Evolutionary conservation across 2,888 invertebrate genomes (phyloP), one percentile per base, ranked within the genome.

Genomic region (Allophyes oxyacanthae): DNA sequence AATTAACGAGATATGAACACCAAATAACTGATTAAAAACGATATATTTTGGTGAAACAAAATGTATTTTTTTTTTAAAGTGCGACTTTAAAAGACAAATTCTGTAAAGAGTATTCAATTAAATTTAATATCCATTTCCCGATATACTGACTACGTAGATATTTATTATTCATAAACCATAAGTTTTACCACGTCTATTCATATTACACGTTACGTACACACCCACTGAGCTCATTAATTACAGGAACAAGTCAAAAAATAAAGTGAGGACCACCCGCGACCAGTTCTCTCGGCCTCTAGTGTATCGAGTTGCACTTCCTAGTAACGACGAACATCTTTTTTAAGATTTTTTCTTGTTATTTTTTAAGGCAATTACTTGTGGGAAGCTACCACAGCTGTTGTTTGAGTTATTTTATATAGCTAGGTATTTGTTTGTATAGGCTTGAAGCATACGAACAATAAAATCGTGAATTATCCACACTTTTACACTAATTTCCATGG

Each of bases 251-350:
- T 72, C 58, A 66, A 72, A 75, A 67, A 67, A 70, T 73, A 77
- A 74, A 72, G 53, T 63, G 62, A 57, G 67, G 91, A 89, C 91
- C 91, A 91, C 91, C 90, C 90, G 84, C 79, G 67, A 74, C 76
- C 79, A 70, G 75, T 81, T 63, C 80, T 82, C 81, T 74, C 68
- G 73, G 81, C 78, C 78, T 67, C 81, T 71, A 79, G 81, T 81
- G 83, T 87, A 88, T 89, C 86, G 69, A 58, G 81, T 89, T 87
- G 72, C 84, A 64, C 79, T 85, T 83, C 81, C 82, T 82, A 83
- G 79, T 77, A 77, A 68, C 53, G 34, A 10, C 13, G 20, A 28
- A 48, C 71, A 64, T 56, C 63, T 58, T 73, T 69, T 73, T 38
- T 26, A 34, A 11, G 0, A n/a, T n/a, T 38, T 52, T 46, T 53